Percentiles rank a stretch among this genome's conserved stretches.
Conservation (phyloP, 1,140 invertebrate species). For the Heliothis virescens region DNA sequence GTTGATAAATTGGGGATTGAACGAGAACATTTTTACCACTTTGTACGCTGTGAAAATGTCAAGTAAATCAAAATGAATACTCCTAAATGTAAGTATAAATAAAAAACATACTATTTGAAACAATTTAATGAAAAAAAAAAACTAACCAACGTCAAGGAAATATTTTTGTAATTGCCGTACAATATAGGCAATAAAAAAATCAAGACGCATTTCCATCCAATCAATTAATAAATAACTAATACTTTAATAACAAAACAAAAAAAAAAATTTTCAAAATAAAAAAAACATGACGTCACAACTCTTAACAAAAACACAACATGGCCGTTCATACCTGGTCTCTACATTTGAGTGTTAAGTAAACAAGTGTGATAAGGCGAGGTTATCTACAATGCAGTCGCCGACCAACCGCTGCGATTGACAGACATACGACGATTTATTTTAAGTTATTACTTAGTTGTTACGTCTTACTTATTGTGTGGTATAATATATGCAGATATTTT, state of each 20-base stretch:
- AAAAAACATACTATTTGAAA: too few relatives aligned
- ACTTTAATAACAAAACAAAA: too few relatives aligned
- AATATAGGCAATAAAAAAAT: neutral
- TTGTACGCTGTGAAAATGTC: too few relatives aligned
- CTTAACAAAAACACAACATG: neutral
- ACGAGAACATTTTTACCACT: neutral
- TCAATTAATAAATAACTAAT: too few relatives aligned
- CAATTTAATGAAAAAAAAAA: too few relatives aligned
- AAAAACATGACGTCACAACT: neutral
- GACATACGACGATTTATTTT: constrained; percentile 41
- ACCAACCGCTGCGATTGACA: constrained; percentile 48
- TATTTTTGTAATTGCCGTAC: too few relatives aligned
- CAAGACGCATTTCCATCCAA: too few relatives aligned
- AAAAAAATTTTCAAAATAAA: neutral
- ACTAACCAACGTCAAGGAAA: too few relatives aligned
- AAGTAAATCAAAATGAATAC: too few relatives aligned
- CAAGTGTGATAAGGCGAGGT: constrained; percentile 64
- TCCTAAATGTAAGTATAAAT: too few relatives aligned
- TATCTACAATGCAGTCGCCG: constrained; percentile 62
- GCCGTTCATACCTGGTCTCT: constrained; percentile 29
- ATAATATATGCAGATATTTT: too few relatives aligned
- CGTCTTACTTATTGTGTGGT: neutral
- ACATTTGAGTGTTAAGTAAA: constrained; percentile 60
- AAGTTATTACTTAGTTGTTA: constrained; percentile 35
- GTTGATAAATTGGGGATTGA: neutral